Percentiles rank a stretch among this genome's conserved stretches.
These are phyloP conservation scores for Dolichotis patagonum DNA, from an alignment of 2,113 vertebrate species.

Conservation along the genomic window DNA sequence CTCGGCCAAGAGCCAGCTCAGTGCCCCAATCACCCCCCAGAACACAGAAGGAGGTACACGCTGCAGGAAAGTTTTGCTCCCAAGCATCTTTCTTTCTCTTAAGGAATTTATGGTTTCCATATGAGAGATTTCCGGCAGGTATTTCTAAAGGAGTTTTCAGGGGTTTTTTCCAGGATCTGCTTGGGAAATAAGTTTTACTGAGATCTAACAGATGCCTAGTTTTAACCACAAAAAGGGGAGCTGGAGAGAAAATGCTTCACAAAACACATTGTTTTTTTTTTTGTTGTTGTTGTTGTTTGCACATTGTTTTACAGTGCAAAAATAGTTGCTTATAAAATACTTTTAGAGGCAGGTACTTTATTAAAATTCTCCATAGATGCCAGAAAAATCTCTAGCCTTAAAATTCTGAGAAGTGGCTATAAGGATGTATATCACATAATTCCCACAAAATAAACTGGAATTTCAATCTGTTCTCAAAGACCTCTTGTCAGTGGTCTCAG, in stretches of 20 bases:
- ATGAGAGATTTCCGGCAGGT: not conserved
- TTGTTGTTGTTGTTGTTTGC: not conserved
- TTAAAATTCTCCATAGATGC: conserved; percentile 45
- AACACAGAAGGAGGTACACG: not conserved
- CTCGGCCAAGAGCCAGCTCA: not conserved
- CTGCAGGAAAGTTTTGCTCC: not conserved
- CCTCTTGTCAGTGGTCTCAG: not conserved
- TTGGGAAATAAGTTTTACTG: conserved; percentile 54
- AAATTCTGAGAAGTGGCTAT: conserved; percentile 27
- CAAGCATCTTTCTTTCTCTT: not conserved
- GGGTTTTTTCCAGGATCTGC: conserved; percentile 12
- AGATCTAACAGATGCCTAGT: conserved; percentile 39
- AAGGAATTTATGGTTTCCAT: not conserved
- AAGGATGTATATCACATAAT: not conserved
- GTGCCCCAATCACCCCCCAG: not conserved
- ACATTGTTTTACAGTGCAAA: conserved; percentile 22
- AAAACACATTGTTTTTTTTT: not conserved
- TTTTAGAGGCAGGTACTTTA: not conserved
- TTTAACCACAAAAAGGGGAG: conserved; percentile 47
- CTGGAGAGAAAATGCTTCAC: not conserved
- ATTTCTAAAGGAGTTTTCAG: not conserved
- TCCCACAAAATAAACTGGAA: conserved; percentile 49
- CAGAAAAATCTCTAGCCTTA: conserved; percentile 36
- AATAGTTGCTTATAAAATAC: conserved; percentile 36
- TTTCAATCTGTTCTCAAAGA: not conserved